Evolutionary conservation across 2,888 invertebrate species (phyloP), one percentile per base, ranked within the genome.

Genomic region (Drosophila gaucha): DNA sequence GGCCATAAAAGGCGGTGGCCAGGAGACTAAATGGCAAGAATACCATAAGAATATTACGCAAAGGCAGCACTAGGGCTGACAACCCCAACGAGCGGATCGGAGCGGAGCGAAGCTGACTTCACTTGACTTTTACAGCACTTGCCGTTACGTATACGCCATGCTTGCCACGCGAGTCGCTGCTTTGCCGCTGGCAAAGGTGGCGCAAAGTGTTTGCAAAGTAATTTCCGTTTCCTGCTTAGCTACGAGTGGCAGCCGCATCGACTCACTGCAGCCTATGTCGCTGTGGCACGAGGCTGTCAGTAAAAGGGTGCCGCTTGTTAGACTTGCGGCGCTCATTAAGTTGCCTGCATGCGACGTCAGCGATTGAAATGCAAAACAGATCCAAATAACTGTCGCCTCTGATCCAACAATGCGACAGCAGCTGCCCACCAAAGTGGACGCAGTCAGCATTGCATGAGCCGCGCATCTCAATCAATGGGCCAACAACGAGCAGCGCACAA

Each of bases 211-310:
- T 85, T 86, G 85, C 85, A 74, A 85, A 84, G 85, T 82, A 86
- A 86, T 86, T 85, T 85, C 85, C 85, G 86, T 78, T 85, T 85
- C 86, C 85, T 85, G 84, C 85, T 85, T 73, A 78, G 77, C 77
- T 64, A 63, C 77, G 70, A 84, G 73, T 85, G 88, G 88, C 86
- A 87, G 82, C 51, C 73, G 57, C 49, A 56, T 10, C 43, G 38
- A 20, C 20, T 26, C 12, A 38, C 38, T 35, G 59, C 58, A 74
- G 16, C 31, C 20, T 47, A 20, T 31, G 46, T 46, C 46, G 46
- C 46, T 18, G 18, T 1, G 36, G 10, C 36, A 18, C 1, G n/a
- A 10, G 16, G 24, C 24, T 26, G 20, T 12, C 16, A 36, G 6
- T 55, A 6, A n/a, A 10, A 8, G n/a, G 46, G 41, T 33, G 33